These are phyloP conservation scores for Selene dorsalis DNA, from an alignment of 2,797 vertebrate genomes.

Conservation along the genomic window DNA sequence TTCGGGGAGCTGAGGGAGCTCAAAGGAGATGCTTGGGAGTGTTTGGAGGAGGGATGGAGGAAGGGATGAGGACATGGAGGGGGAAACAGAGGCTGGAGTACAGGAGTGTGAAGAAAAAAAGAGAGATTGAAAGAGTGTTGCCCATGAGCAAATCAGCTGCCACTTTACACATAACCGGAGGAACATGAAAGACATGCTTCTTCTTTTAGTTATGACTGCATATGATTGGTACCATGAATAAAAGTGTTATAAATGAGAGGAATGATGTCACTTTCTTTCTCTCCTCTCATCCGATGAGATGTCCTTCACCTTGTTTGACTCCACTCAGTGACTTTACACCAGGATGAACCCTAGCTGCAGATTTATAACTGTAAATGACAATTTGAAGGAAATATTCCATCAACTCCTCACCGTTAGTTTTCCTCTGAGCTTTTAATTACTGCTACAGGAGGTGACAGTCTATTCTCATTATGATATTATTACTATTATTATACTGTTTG, in stretches of 20 bases:
- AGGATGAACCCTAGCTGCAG: not conserved
- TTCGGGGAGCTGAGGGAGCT: constrained; percentile 63
- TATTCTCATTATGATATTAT: not conserved
- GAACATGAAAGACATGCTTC: not conserved
- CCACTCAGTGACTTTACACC: too few species aligned
- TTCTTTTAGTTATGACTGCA: not conserved
- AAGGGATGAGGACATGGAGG: constrained; percentile 29
- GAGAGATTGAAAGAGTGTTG: not conserved
- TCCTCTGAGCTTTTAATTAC: too few species aligned
- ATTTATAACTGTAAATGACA: not conserved
- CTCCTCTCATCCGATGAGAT: not conserved
- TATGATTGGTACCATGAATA: not conserved
- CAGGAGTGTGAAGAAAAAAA: constrained; percentile 1
- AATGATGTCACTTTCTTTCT: not conserved
- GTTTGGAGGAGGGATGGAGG: constrained; percentile 44
- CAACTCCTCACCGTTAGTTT: not conserved
- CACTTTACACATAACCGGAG: not conserved
- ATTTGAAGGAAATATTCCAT: not conserved
- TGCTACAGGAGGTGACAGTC: too few species aligned
- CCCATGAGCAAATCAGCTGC: constrained; percentile 19
- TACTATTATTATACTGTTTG: too few species aligned
- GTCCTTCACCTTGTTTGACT: not conserved
- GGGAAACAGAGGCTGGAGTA: not conserved
- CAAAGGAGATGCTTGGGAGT: constrained; percentile 50
- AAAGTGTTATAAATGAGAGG: too few species aligned